phyloP scores from a whole-genome alignment of 2,113 vertebrate genomes.

The Cebus imitator region DNA sequence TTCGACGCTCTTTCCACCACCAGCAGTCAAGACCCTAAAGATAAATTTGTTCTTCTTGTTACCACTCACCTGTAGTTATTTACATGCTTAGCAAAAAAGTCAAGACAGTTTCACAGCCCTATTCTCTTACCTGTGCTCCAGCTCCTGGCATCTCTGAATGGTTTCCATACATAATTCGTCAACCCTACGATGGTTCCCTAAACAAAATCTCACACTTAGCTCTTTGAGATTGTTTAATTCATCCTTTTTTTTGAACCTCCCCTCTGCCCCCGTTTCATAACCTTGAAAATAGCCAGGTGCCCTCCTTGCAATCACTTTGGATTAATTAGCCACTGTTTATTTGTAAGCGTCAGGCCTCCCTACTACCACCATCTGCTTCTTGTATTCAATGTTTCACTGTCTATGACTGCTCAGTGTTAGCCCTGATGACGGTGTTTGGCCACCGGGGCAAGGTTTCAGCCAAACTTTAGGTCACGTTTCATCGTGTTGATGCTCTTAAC shows the following conservation, averaged over 20 bases:
- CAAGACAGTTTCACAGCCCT: background rate
- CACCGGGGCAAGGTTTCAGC: background rate
- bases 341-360: conserved; percentile 33
- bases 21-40: background rate
- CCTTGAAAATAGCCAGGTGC: conserved; percentile 53
- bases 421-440: background rate
- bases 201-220: background rate
- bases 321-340: conserved; percentile 64
- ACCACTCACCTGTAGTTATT: background rate
- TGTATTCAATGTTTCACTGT: conserved; percentile 33
- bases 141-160: background rate
- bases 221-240: background rate
- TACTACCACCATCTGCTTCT: conserved; percentile 49
- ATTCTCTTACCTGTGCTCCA: background rate
- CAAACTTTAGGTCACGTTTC: background rate
- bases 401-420: conserved; percentile 31
- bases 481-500: background rate
- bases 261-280: background rate
- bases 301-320: background rate
- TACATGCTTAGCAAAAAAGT: background rate
- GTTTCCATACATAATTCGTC: background rate
- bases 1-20: background rate
- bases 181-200: background rate
- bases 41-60: background rate
- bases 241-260: background rate